Conservation (phyloP, 2,797 vertebrate genomes). For the Schizopygopsis pylzovi region DNA sequence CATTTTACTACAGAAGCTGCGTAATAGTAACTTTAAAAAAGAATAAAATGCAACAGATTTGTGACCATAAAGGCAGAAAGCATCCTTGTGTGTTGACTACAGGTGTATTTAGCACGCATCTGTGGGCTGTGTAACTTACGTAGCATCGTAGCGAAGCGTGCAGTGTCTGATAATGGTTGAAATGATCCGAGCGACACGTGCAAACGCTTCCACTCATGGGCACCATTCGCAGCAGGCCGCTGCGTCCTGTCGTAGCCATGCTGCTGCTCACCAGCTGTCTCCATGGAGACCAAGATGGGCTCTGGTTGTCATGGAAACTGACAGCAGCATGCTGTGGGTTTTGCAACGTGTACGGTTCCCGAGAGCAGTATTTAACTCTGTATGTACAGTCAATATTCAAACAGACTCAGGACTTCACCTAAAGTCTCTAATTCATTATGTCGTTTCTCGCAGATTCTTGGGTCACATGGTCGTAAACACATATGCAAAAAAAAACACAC, state of each 20-base stretch:
- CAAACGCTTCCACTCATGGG: conserved; percentile 30
- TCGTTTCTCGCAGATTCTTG: not conserved
- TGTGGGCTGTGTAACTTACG: conserved; percentile 1
- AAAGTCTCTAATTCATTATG: conserved; percentile 18
- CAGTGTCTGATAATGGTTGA: not conserved
- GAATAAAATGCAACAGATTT: not conserved
- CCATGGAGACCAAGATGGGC: conserved; percentile 80
- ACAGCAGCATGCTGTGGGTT: conserved; percentile 60
- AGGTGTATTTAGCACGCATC: conserved; percentile 10
- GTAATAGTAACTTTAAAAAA: not conserved
- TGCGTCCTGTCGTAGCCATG: conserved; percentile 55
- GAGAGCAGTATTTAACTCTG: conserved; percentile 43
- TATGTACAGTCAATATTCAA: conserved; percentile 43
- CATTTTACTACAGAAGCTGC: not conserved
- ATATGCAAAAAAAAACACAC: not conserved
- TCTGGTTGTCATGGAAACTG: conserved; percentile 82
- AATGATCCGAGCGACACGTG: conserved; percentile 36
- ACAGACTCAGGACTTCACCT: conserved; percentile 15
- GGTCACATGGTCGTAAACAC: not conserved
- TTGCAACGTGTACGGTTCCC: conserved; percentile 41
- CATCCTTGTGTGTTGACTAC: not conserved
- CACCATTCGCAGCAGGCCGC: conserved; percentile 37
- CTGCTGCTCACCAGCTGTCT: conserved; percentile 78
- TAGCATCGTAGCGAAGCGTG: not conserved
- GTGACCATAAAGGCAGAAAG: not conserved